phyloP scores from a whole-genome alignment of 2,797 vertebrate genomes.

The Gila robusta region DNA sequence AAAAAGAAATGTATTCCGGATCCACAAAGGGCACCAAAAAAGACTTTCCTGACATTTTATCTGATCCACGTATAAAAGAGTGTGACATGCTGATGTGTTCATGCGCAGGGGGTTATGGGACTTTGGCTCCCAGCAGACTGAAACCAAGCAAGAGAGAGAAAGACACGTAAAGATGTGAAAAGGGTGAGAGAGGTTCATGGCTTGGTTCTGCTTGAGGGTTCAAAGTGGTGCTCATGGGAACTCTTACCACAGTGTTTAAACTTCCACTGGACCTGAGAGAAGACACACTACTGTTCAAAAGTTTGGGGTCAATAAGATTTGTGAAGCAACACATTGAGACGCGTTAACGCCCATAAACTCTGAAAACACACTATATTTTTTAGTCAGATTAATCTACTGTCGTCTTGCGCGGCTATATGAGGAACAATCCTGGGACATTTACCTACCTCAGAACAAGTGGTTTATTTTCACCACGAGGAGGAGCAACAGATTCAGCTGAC shows the following conservation, averaged over 20 bases:
- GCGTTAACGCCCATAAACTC: too few species aligned
- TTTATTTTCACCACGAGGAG: too few species aligned
- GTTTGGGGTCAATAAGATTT: background rate
- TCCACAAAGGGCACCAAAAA: constrained; percentile 7
- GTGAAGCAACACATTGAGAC: too few species aligned
- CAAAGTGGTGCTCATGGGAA: background rate
- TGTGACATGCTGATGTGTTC: background rate
- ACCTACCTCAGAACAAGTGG: too few species aligned
- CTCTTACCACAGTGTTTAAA: background rate
- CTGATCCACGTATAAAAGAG: constrained; percentile 17
- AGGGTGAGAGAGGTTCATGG: background rate
- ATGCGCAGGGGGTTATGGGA: background rate
- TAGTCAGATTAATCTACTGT: too few species aligned
- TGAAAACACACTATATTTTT: too few species aligned
- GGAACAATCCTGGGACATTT: too few species aligned
- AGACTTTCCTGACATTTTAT: background rate
- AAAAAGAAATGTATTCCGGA: background rate
- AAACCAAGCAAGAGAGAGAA: background rate
- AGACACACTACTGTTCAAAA: background rate
- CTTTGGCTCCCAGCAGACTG: background rate
- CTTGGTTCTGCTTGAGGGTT: background rate
- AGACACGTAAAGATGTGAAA: background rate
- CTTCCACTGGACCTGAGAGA: constrained; percentile 1
- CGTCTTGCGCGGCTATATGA: too few species aligned
- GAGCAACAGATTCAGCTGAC: too few species aligned